Base-by-base conservation (phyloP, 2,797 vertebrate species). In the Pseudochaenichthys georgianus region DNA sequence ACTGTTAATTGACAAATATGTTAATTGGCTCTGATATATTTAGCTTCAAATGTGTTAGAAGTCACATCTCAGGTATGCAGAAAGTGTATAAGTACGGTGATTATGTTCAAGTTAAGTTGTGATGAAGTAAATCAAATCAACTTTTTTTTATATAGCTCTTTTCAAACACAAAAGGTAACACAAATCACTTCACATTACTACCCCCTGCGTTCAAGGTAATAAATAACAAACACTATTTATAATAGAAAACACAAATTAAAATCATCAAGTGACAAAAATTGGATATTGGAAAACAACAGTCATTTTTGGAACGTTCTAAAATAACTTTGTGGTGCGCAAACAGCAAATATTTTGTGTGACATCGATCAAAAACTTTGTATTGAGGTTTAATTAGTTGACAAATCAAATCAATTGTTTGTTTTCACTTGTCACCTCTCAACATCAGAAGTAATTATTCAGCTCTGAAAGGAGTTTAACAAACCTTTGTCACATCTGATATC, bases 11-110 rank as follows among this genome's bases (percentile, higher is more conserved):
- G 62, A 47, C 23, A 41, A 64, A 78, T 53, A 64, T 73, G 82
- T 70, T 88, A 82, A 89, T 90, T 91, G 66, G 71, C 51, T 72
- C 58, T 9, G 50, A 21, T 13, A 5, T 57, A 58, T 47, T 21
- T 46, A 10, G 43, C 47, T 53, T 66, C 59, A 45, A 41, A 74
- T 17, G 70, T 82, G 84, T 72, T 45, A 67, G 62, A 81, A 83
- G 57, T 79, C 65, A 64, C 73, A 64, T 41, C 31, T 17, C 15
- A 70, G 71, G 73, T 76, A 51, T 16, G 16, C 1, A 17, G 13
- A 15, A 71, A 1, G 63, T 23, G 2, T 76, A 77, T 59, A 72
- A 81, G 79, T 74, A 82, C 34, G 0, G 58, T 48, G 48, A 64
- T 31, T 28, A 78, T 48, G 51, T 66, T 50, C 19, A 53, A 17